These are phyloP conservation scores for Butastur rufipennis DNA, from an alignment of 2,113 vertebrate species.

Conservation along the genomic window DNA sequence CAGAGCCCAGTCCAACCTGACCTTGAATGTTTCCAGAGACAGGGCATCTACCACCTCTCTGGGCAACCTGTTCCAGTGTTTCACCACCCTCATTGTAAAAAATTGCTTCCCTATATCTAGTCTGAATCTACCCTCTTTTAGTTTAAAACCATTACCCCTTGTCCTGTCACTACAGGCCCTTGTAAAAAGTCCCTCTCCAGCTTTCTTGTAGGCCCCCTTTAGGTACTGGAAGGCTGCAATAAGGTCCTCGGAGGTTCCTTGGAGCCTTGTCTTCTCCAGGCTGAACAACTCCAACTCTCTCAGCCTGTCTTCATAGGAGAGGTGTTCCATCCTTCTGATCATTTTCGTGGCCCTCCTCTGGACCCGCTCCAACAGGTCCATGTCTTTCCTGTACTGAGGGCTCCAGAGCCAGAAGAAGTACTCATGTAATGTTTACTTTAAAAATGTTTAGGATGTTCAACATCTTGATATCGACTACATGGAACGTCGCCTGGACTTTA, in stretches of 20 bases:
- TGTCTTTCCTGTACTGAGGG: background rate
- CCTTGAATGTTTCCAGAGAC: too few relatives aligned
- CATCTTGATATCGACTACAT: constrained; percentile 89
- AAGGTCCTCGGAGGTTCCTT: background rate
- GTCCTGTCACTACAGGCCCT: too few relatives aligned
- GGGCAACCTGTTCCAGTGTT: too few relatives aligned
- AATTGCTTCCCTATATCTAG: too few relatives aligned
- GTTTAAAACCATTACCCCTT: too few relatives aligned
- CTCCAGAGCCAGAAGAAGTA: background rate
- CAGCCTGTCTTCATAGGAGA: background rate
- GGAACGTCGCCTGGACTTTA: constrained; percentile 85
- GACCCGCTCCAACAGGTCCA: background rate
- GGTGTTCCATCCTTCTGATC: background rate
- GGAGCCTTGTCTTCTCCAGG: background rate
- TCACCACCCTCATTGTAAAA: too few relatives aligned
- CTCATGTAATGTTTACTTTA: background rate
- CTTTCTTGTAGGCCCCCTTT: too few relatives aligned
- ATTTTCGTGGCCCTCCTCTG: background rate
- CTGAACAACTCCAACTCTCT: background rate
- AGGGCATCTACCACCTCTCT: too few relatives aligned
- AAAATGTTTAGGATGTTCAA: constrained; percentile 80
- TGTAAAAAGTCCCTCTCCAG: too few relatives aligned
- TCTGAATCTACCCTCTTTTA: too few relatives aligned
- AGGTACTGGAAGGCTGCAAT: background rate
- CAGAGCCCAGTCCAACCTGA: too few relatives aligned